These are phyloP conservation scores for Leptocoma aspasia DNA, from an alignment of 2,113 vertebrate genomes.

Conservation along the genomic window DNA sequence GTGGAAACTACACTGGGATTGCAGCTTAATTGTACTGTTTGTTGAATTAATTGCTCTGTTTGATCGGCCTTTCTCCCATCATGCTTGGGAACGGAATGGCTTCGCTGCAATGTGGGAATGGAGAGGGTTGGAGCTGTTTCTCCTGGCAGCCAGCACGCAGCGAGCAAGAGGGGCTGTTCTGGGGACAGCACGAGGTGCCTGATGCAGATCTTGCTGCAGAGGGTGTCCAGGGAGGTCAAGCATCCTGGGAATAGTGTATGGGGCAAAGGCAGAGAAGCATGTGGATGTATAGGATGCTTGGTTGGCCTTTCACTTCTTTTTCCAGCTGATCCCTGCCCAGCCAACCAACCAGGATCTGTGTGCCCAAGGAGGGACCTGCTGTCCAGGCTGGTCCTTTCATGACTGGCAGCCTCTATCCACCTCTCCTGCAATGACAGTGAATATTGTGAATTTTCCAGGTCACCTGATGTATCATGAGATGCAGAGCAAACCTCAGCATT, in stretches of 20 bases:
- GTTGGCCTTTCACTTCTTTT: background rate
- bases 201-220: background rate
- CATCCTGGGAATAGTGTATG: background rate
- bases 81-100: constrained; percentile 44
- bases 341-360: accelerated
- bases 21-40: constrained; percentile 73
- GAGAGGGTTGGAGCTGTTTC: background rate
- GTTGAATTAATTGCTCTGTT: constrained; percentile 80
- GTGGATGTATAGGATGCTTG: background rate
- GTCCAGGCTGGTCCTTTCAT: background rate
- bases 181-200: background rate
- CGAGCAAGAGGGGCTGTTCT: background rate
- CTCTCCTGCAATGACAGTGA: accelerated
- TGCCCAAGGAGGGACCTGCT: background rate
- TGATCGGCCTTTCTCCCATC: constrained; percentile 62
- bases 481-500: background rate
- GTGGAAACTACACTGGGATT: constrained; percentile 69
- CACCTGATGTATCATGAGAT: background rate
- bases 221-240: background rate
- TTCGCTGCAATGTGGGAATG: constrained; percentile 33
- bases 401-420: background rate
- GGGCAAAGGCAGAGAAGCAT: background rate
- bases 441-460: background rate
- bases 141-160: background rate
- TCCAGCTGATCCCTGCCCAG: background rate